Evolutionary conservation across 2,888 invertebrate species (phyloP), one percentile per base, ranked within the genome.

Genomic region (Amblyjoppa fuscipennis): DNA sequence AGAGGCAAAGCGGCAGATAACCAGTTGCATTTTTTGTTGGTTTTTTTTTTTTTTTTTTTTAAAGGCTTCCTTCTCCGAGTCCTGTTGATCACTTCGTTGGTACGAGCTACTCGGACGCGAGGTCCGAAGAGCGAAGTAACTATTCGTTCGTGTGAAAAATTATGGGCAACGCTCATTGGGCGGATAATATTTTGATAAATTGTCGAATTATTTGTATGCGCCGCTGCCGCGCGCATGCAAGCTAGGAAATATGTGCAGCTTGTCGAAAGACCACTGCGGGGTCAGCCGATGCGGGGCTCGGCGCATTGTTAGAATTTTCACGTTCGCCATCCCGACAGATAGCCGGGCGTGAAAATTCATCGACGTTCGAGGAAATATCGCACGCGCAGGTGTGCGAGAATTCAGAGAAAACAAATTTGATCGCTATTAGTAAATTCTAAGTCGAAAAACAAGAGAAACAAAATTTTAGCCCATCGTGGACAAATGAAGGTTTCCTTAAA

Each of bases 11-110:
- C 28, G 31, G 49, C 20, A 64, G 69, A 81, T 81, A 75, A 75
- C 70, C 16, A 45, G 61, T 82, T 82, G 74, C 59, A 4, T 66
- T 51, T 64, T 68, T 61, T 69, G 25, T 75, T 49, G 59, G 56
- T 59, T 25, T 45, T 59, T 64, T 25, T 64, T 45, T 31, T 20
- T 51, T 20, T 31, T 20, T 20, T 20, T 13, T 51, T 20, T n/a
- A 0, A 56, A 34, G 11, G 56, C n/a, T 73, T n/a, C 31, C n/a
- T 41, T 53, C 25, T 69, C n/a, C 9, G 25, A n/a, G 64, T 61
- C 59, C 68, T 69, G 59, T 64, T 51, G 75, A 64, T 71, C 61
- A 71, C 25, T 59, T 70, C 6, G 56, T 34, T 41, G 38, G 53
- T 51, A 70, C 49, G 34, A 34, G 34, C 34, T 38, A 11, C 41